Evolutionary conservation across 2,888 invertebrate species (phyloP), one percentile per base, ranked within the genome.

Genomic region (Nymphalis polychloros): DNA sequence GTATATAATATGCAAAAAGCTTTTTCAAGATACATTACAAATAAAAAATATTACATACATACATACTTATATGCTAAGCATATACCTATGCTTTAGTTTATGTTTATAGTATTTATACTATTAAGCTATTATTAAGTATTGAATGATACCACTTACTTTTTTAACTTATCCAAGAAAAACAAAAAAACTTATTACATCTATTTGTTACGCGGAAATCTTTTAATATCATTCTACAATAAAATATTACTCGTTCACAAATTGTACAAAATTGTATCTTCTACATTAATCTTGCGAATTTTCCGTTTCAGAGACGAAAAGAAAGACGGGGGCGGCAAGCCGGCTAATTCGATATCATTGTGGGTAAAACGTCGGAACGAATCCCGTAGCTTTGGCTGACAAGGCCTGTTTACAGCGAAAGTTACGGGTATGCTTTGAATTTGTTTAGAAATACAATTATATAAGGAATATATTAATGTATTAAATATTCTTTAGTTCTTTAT

Each of bases 311-410:
- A 74, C 74, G 73, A 73, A 75, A 69, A 74, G 78, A 81, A 80
- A 79, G 78, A 75, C 78, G 82, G 78, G 88, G 88, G 86, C 80
- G 84, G 80, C 77, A 81, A 81, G 76, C 78, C 84, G 84, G 75
- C 77, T 88, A 86, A 89, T 86, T 83, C 80, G 79, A 84, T 87
- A 85, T 87, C 84, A 85, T 84, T 81, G 84, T 79, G 81, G 81
- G 79, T 79, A 82, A 87, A 87, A 83, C 77, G 83, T 80, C 81
- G 84, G 82, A 83, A 84, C 79, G 79, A 84, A 84, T 85, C 80
- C 73, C 73, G 71, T 77, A 78, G 78, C 79, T 79, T 79, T 81
- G 75, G 75, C 67, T 68, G 55, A 59, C 62, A 67, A 47, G 47
- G 35, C 49, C 48, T 61, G 55, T 41, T 20, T 63, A 53, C 49